Percentiles rank a stretch among this genome's conserved stretches.
These are phyloP conservation scores for Smittia aterrima DNA, from an alignment of 2,888 invertebrate genomes.

Conservation along the genomic window DNA sequence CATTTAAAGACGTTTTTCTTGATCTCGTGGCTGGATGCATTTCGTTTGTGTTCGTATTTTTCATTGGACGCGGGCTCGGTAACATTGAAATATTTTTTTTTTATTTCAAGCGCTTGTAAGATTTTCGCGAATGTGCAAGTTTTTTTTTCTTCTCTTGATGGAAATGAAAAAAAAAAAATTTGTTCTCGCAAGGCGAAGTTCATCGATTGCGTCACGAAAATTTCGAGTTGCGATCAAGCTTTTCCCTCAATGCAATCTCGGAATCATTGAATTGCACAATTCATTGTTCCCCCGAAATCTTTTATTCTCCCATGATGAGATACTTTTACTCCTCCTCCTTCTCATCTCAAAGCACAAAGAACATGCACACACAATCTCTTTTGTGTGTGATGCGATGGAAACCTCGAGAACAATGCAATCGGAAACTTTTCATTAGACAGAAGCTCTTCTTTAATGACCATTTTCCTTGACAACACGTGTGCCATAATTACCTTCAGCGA, in stretches of 20 bases:
- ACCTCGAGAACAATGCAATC: slow-evolving; percentile 9
- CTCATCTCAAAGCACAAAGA: not conserved
- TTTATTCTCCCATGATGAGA: not conserved
- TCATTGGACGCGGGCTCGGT: slow-evolving; percentile 9
- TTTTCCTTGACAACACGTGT: slow-evolving; percentile 41
- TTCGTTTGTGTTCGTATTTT: slow-evolving; percentile 11
- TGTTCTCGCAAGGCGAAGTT: not conserved
- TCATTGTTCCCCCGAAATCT: not conserved
- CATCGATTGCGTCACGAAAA: not conserved
- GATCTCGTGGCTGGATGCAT: slow-evolving; percentile 36
- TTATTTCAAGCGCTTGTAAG: not conserved
- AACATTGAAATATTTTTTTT: slow-evolving; percentile 12
- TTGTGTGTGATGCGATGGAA: not conserved
- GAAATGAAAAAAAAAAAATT: not conserved
- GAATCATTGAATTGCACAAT: not conserved
- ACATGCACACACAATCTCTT: not conserved
- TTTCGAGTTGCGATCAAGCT: no score
- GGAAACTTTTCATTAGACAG: slow-evolving; percentile 30
- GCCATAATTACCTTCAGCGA: slow-evolving; percentile 26
- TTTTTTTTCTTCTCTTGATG: not conserved
- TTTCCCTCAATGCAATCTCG: not conserved
- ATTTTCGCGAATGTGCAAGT: not conserved
- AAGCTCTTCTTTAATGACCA: slow-evolving; percentile 39
- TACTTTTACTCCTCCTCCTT: not conserved
- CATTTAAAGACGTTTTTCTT: slow-evolving; percentile 38